Conservation (phyloP, 2,888 invertebrate genomes). For the Andricus curvator region DNA sequence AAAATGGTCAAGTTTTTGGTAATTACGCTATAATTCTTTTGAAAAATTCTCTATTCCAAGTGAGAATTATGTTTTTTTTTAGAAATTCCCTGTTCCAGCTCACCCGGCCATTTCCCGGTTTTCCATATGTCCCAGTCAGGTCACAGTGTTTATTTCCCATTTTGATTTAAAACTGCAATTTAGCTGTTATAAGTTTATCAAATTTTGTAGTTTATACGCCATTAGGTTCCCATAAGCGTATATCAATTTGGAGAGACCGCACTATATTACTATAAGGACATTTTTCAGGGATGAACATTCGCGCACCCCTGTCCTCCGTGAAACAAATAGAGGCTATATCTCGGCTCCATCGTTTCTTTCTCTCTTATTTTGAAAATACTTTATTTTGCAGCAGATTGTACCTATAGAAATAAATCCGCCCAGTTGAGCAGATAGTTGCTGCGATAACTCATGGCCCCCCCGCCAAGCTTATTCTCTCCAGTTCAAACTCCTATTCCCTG, state of each 20-base stretch:
- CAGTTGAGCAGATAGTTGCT: constrained; percentile 73
- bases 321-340: constrained; percentile 63
- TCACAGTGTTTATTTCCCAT: too few species aligned
- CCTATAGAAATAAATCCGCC: constrained; percentile 75
- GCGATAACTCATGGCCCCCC: constrained; percentile 72
- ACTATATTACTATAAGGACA: constrained; percentile 15
- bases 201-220: constrained; percentile 9
- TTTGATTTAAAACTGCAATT: too few species aligned
- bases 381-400: constrained; percentile 75
- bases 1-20: too few species aligned
- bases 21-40: too few species aligned
- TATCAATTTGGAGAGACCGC: constrained; percentile 33
- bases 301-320: constrained; percentile 48
- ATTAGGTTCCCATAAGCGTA: constrained; percentile 45
- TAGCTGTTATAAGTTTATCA: neutral
- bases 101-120: too few species aligned
- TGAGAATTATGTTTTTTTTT: too few species aligned
- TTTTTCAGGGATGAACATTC: constrained; percentile 45
- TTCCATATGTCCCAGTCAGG: too few species aligned
- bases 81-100: too few species aligned
- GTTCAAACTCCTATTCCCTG: constrained; percentile 63
- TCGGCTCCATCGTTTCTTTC: constrained; percentile 57
- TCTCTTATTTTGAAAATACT: constrained; percentile 70
- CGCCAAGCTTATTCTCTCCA: constrained; percentile 60
- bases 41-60: too few species aligned